Conservation (phyloP, 2,888 invertebrate genomes). For the Ganaspis brasiliensis region DNA sequence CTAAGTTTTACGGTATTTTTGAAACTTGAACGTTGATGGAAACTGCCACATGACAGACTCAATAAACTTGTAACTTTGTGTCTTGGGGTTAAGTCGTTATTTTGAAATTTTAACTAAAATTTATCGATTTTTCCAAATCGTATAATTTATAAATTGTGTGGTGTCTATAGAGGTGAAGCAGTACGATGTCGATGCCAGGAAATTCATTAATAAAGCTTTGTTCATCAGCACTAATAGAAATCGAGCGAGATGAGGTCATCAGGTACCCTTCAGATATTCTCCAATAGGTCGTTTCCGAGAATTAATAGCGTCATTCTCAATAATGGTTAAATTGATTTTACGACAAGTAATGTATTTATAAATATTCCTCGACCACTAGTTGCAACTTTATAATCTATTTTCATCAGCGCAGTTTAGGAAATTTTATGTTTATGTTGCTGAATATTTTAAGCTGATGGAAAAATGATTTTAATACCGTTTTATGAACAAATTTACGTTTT, state of each 20-base stretch:
- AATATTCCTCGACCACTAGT: conserved; percentile 5
- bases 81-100: background rate
- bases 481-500: no score
- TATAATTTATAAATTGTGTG: conserved; percentile 12
- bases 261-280: conserved; percentile 20
- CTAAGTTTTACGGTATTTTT: conserved; percentile 9
- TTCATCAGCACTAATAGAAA: conserved; percentile 20
- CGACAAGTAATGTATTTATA: conserved; percentile 12
- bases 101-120: background rate
- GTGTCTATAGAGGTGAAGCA: background rate
- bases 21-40: conserved; percentile 11
- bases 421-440: background rate
- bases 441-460: no score
- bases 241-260: conserved; percentile 18
- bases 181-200: background rate
- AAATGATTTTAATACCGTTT: no score
- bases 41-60: background rate
- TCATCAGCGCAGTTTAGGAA: background rate
- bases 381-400: background rate
- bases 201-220: conserved; percentile 20
- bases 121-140: background rate
- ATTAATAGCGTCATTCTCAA: conserved; percentile 17
- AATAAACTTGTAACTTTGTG: background rate
- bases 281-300: conserved; percentile 12
- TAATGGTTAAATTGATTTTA: conserved; percentile 18